These are phyloP conservation scores for Saccopteryx leptura DNA, from an alignment of 2,113 vertebrate genomes.

Conservation along the genomic window DNA sequence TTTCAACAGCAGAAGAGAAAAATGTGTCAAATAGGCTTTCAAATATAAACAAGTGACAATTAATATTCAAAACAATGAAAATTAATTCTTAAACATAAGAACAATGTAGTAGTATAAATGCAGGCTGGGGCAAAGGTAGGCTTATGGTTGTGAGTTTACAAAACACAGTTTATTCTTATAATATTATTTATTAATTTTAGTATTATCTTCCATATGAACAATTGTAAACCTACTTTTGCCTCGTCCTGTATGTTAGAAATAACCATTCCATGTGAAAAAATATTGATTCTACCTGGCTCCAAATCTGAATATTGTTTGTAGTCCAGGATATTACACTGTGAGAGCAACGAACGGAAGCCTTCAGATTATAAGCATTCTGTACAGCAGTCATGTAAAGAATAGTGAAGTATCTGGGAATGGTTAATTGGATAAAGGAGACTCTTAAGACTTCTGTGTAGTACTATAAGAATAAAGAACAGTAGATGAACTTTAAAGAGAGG, in stretches of 20 bases:
- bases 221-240: too few species aligned
- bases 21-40: background rate
- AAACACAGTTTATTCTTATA: too few species aligned
- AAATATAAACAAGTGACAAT: slow-evolving; percentile 28
- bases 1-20: slow-evolving; percentile 35
- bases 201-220: too few species aligned
- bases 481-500: slow-evolving; percentile 18
- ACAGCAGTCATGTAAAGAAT: background rate
- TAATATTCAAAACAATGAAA: slow-evolving; percentile 16
- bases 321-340: background rate
- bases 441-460: background rate
- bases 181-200: too few species aligned
- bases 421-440: background rate
- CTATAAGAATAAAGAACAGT: background rate
- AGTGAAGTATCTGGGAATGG: background rate
- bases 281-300: background rate
- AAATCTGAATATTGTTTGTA: background rate
- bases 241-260: background rate
- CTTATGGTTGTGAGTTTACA: too few species aligned
- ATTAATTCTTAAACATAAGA: slow-evolving; percentile 29
- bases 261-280: background rate
- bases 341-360: background rate
- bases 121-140: too few species aligned
- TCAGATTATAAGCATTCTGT: background rate
- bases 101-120: background rate